Evolutionary conservation across 2,888 invertebrate genomes (phyloP).

Genomic region (Empis stercorea): DNA sequence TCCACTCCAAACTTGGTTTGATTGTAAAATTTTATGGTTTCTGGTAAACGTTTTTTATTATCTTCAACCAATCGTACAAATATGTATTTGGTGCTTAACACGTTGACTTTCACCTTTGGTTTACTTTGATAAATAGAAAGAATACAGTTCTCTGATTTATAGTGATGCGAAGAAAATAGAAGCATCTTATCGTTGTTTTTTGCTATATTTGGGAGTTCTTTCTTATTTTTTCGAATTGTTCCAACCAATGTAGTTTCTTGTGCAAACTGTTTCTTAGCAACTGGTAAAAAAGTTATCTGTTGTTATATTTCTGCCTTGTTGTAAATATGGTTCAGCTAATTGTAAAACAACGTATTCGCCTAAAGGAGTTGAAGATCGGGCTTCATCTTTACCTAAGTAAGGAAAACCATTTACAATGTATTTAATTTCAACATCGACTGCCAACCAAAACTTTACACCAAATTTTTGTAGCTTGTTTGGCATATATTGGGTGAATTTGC

Average conservation of each 20-base stretch:
- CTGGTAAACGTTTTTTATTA: too few species aligned
- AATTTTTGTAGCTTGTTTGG: slow-evolving; percentile 19
- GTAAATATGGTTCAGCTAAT: slow-evolving; percentile 2
- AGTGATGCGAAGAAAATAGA: too few species aligned
- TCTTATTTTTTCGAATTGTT: too few species aligned
- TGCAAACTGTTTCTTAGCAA: too few species aligned
- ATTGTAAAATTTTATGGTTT: not conserved
- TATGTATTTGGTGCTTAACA: too few species aligned
- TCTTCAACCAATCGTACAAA: too few species aligned
- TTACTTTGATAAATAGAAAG: too few species aligned
- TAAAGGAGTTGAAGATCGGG: not conserved
- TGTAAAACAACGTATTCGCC: slow-evolving; percentile 4
- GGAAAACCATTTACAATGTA: slow-evolving; percentile 18
- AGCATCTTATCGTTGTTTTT: too few species aligned
- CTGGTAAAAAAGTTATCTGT: slow-evolving; percentile 2
- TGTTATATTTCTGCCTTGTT: slow-evolving; percentile 1
- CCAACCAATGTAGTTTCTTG: too few species aligned
- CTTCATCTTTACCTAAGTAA: slow-evolving; percentile 3
- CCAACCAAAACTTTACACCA: slow-evolving; percentile 17
- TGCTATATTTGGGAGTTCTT: too few species aligned
- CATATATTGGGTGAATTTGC: slow-evolving; percentile 18
- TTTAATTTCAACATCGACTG: slow-evolving; percentile 16
- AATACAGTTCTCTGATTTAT: too few species aligned
- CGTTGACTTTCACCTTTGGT: too few species aligned
- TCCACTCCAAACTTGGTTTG: not conserved